A percentile compares a stretch with the other conserved stretches of the same genome.
These are phyloP conservation scores for Dolichomitus sp. DNA, from an alignment of 2,888 invertebrate genomes.

Conservation along the genomic window DNA sequence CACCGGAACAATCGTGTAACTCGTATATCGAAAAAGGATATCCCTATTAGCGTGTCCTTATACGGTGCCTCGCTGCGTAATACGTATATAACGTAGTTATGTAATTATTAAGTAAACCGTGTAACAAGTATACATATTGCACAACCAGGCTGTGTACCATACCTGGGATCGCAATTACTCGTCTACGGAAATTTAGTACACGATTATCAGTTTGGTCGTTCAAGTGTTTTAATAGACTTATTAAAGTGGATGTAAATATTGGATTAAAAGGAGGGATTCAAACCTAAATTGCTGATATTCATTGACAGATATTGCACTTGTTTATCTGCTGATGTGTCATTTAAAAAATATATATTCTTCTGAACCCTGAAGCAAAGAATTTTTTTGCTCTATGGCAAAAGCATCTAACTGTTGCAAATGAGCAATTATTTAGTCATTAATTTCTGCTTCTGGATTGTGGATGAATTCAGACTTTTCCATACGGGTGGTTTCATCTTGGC, in stretches of 20 bases:
- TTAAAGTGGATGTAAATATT: neutral
- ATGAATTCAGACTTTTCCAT: no score
- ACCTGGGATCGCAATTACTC: constrained; percentile 24
- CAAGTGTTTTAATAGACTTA: neutral
- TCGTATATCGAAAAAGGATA: constrained; percentile 65
- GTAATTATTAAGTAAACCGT: constrained; percentile 58
- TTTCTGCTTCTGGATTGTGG: no score
- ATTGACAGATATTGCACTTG: no score
- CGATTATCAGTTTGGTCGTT: neutral
- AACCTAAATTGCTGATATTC: no score
- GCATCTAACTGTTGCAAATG: no score
- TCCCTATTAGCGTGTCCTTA: constrained; percentile 65
- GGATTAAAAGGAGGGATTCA: no score
- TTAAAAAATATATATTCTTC: no score
- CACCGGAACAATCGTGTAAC: constrained; percentile 65
- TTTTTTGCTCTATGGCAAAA: no score
- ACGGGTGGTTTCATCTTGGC: no score
- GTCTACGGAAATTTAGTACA: neutral
- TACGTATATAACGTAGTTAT: constrained; percentile 55
- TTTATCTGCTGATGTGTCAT: no score
- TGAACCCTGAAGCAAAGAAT: no score
- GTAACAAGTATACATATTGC: constrained; percentile 59
- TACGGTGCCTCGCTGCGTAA: constrained; percentile 58
- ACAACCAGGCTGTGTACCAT: constrained; percentile 15
- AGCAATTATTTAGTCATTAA: no score